Evolutionary conservation across 2,113 vertebrate species (phyloP), one percentile per base, ranked within the genome.

Genomic region (Microtus richardsoni): DNA sequence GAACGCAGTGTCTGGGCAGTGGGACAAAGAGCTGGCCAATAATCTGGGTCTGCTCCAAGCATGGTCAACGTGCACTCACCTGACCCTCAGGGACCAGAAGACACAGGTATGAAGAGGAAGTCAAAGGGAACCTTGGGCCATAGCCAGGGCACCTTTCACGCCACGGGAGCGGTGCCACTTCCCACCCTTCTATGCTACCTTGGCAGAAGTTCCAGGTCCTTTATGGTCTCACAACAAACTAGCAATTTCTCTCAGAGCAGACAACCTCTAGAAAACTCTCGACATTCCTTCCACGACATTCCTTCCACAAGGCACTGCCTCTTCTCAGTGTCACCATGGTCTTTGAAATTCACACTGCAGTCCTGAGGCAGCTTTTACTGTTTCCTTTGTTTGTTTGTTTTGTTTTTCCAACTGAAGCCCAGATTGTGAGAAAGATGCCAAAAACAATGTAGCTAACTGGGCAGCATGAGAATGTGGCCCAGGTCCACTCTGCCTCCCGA

Each of bases 171-270:
- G 24, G 73, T 0, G 44, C 39, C 49, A 33, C 30, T 52, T 30
- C 52, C 10, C 30, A 91, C 1, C 26, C 52, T 52, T 44, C 68
- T n/a, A 10, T 3, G 47, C 9, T 70, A 24, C 68, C 52, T 36
- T 11, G 7, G 62, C 52, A 87, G 33, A 94, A 89, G 26, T 13
- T 24, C 30, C 13, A 17, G 1, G 21, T 39, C 60, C 58, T 54
- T 10, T 49, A 36, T n/a, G 83, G 94, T 54, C 13, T 1, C 12
- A 62, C 44, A 74, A 41, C 28, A 78, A 91, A n/a, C 64, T 71
- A 83, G 33, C 68, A 95, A 83, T 89, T 74, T 83, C 85, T 54
- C 64, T 54, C 86, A 28, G 44, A 93, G 58, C 16, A 85, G 22
- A 7, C n/a, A 94, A 62, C 74, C 60, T 91, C 54, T 71, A 84